Conservation (phyloP, 2,113 vertebrate genomes). For the Mustela nigripes region DNA sequence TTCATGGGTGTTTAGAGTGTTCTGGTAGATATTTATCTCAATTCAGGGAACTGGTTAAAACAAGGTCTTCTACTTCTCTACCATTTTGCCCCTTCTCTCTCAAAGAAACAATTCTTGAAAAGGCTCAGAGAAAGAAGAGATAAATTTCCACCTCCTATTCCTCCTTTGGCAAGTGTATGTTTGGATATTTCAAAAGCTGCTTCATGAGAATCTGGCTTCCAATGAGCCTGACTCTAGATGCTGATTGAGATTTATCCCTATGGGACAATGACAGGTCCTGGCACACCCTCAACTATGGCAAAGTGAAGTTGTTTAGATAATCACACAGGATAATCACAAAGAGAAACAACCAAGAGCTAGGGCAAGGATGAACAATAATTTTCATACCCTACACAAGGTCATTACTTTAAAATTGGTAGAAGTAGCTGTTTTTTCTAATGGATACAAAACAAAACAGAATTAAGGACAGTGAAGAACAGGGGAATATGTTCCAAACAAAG, state of each 20-base stretch:
- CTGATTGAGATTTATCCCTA: not conserved
- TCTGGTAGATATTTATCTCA: no score
- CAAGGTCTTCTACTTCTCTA: no score
- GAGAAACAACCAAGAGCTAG: not conserved
- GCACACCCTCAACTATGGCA: not conserved
- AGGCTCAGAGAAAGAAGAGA: no score
- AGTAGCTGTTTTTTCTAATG: not conserved
- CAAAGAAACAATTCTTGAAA: no score
- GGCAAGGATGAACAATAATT: not conserved
- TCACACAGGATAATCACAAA: not conserved
- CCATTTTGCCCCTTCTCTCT: no score
- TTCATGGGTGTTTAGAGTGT: no score
- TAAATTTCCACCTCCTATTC: no score
- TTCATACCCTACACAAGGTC: not conserved
- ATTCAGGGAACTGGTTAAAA: no score
- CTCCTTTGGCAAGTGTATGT: no score
- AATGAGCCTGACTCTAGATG: not conserved
- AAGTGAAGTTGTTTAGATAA: not conserved
- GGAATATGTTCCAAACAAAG: not conserved
- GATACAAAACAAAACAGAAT: not conserved
- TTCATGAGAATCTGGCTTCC: not conserved
- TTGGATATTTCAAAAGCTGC: not conserved
- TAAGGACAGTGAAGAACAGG: not conserved
- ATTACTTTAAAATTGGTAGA: not conserved
- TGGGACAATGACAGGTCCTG: not conserved